Evolutionary conservation across 2,888 invertebrate genomes (phyloP).

Genomic region (Clanis bilineata): DNA sequence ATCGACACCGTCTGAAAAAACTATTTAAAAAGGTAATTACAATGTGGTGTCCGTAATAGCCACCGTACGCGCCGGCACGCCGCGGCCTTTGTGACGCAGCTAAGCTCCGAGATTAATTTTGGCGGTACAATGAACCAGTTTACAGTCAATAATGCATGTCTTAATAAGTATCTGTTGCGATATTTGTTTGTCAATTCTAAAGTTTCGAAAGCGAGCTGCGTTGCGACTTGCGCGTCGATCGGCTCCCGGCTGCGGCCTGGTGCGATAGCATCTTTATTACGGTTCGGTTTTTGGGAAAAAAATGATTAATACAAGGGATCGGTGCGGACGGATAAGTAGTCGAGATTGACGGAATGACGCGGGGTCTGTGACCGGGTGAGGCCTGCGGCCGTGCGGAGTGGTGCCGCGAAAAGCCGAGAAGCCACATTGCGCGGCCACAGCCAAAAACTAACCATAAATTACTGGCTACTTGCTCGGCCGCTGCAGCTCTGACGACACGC

Average conservation of each 20-base stretch:
- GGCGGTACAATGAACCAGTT: constrained; percentile 75
- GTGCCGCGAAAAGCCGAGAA: constrained; percentile 72
- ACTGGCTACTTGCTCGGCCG: constrained; percentile 76
- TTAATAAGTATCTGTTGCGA: constrained; percentile 73
- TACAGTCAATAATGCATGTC: constrained; percentile 70
- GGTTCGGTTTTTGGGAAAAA: constrained; percentile 63
- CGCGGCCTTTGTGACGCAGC: constrained; percentile 72
- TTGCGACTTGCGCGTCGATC: constrained; percentile 36
- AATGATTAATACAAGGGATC: constrained; percentile 78
- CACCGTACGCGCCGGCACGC: constrained; percentile 72
- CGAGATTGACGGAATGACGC: constrained; percentile 76
- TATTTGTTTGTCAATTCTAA: constrained; percentile 72
- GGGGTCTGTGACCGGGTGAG: constrained; percentile 76
- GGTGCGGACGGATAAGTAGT: constrained; percentile 77
- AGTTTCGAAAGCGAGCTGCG: constrained; percentile 64
- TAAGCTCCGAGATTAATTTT: constrained; percentile 80
- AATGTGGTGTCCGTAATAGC: constrained; percentile 75
- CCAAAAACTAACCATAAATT: constrained; percentile 84
- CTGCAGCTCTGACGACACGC: constrained; percentile 76
- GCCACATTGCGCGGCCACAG: constrained; percentile 75
- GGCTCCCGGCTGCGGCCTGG: constrained; percentile 59
- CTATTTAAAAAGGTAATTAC: constrained; percentile 82
- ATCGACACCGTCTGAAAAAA: constrained; percentile 74
- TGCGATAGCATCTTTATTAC: constrained; percentile 73
- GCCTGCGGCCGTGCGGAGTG: constrained; percentile 39